A percentile compares a stretch with the other conserved stretches of the same genome.
Evolutionary conservation across 2,797 vertebrate genomes (phyloP).

Genomic region (Lepilemur septentrionalis): DNA sequence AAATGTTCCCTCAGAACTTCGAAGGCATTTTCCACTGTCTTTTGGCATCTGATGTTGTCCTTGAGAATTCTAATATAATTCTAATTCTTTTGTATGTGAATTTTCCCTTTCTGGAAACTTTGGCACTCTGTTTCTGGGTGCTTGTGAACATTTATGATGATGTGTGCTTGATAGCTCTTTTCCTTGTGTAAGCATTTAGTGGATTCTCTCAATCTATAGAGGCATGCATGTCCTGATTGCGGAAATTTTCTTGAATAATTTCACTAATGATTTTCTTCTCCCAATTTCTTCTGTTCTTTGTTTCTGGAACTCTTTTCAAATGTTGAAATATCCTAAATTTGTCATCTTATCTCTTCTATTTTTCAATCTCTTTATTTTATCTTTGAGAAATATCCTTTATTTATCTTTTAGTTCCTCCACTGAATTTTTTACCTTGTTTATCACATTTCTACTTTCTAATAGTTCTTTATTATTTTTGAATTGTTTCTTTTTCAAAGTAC

Average conservation of each 20-base stretch:
- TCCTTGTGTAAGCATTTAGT: background rate
- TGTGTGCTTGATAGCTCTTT: background rate
- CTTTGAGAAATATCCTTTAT: background rate
- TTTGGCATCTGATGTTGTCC: background rate
- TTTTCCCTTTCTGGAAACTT: background rate
- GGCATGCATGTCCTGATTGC: background rate
- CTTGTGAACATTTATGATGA: background rate
- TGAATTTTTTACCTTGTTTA: background rate
- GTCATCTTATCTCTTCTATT: background rate
- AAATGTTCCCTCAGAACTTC: background rate
- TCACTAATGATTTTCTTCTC: background rate
- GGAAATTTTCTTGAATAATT: background rate
- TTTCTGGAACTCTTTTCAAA: background rate
- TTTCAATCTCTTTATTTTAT: background rate
- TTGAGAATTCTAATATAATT: background rate
- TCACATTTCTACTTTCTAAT: background rate
- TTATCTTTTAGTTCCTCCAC: background rate
- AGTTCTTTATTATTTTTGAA: slow-evolving; percentile 25
- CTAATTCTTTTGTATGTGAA: background rate
- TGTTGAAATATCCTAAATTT: background rate
- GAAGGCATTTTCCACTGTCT: background rate
- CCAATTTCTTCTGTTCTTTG: background rate
- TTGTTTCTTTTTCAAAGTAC: background rate
- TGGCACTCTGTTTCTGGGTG: background rate
- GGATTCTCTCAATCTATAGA: background rate